Evolutionary conservation across 2,113 vertebrate species (phyloP), one percentile per base, ranked within the genome.

Genomic region (Toxotes chatareus): DNA sequence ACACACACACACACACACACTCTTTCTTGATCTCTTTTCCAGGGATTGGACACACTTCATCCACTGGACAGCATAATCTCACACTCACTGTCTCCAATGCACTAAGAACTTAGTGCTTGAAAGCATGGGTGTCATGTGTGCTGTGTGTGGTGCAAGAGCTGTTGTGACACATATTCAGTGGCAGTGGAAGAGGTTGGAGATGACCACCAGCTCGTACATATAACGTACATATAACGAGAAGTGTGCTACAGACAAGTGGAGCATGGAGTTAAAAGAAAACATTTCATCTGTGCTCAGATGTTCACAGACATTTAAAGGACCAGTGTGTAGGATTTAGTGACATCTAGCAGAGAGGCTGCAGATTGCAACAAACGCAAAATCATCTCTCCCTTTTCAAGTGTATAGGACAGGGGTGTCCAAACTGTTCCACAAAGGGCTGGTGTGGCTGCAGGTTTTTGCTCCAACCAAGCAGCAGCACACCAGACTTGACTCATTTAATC

Each of bases 21-120:
- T 76, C 61, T 61, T 17, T 81, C 55, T 42, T 83, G 70, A 83
- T 83, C 84, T 77, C 51, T 81, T 85, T 89, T 85, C 53, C 73
- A 84, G 70, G 74, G 72, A 90, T 88, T 86, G 84, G 85, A 82
- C 82, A 83, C 87, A 90, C 81, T 79, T 91, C 83, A 87, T 86
- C 82, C 85, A 70, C 61, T 76, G 87, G 77, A 89, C 81, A 80
- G 83, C 53, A 80, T 89, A 88, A 93, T 89, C 84, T 87, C 31
- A 74, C 23, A 55, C 67, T 47, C 81, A 11, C 69, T 76, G 62
- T 72, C 68, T 67, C 47, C 42, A 57, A 10, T 1, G 17, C 79
- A 38, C 34, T 49, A 60, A 82, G 61, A 78, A 59, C 14, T 34
- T 13, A 74, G 27, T 13, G 23, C 62, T 84, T 67, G 78, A 82